Evolutionary conservation across 1,140 invertebrate genomes (phyloP).

Genomic region (Sycophaga agraensis): DNA sequence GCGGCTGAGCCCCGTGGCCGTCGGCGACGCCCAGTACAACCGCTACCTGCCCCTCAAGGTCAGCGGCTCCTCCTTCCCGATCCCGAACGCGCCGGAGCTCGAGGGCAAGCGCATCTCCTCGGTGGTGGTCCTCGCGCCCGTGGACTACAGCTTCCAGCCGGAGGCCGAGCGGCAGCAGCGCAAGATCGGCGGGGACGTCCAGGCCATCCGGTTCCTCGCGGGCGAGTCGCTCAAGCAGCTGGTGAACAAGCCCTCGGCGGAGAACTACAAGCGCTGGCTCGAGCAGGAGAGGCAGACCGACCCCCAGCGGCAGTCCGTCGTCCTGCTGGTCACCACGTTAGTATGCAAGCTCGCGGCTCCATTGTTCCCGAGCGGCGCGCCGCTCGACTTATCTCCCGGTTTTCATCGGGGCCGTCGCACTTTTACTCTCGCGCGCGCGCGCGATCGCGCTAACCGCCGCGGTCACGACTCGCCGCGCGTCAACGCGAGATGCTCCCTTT

Average conservation of each 20-base stretch:
- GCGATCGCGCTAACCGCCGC: no score
- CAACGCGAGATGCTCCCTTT: no score
- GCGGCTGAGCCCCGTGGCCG: conserved; percentile 70
- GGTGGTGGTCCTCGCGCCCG: conserved; percentile 79
- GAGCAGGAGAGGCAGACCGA: conserved; percentile 72
- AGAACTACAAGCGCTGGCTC: conserved; percentile 79
- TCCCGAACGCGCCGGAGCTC: conserved; percentile 73
- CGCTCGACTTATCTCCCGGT: no score
- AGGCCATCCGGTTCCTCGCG: conserved; percentile 58
- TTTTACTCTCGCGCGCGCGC: no score
- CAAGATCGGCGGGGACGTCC: conserved; percentile 48
- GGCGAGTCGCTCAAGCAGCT: conserved; percentile 74
- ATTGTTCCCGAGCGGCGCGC: no score
- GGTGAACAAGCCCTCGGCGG: conserved; percentile 70
- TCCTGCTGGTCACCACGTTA: conserved; percentile 78
- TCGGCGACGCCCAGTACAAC: conserved; percentile 73
- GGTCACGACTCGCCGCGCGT: no score
- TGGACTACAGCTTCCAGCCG: conserved; percentile 65
- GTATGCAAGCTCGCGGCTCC: no score
- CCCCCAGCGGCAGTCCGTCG: conserved; percentile 73
- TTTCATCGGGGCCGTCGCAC: no score
- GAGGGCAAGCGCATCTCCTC: conserved; percentile 74
- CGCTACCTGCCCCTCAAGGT: conserved; percentile 81
- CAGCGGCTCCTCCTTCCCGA: conserved; percentile 78
- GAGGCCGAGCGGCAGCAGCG: conserved; percentile 38